phyloP scores from a whole-genome alignment of 2,888 invertebrate species.

The Pseudanteris insignis region DNA sequence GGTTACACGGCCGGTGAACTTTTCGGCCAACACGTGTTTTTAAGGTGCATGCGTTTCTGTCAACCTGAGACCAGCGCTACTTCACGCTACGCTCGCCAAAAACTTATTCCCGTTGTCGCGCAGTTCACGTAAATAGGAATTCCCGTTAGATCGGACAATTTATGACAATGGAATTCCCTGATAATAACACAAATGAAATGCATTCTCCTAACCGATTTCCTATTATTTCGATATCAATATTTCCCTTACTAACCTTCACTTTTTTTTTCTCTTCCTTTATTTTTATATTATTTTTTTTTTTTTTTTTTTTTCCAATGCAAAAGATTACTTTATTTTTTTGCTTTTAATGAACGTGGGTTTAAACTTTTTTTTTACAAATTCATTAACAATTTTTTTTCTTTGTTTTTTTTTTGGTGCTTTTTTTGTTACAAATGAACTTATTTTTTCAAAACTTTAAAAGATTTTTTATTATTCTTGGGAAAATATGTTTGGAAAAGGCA shows the following conservation, averaged over 20 bases:
- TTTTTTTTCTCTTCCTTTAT: no score
- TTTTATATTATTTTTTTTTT: no score
- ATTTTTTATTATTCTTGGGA: no score
- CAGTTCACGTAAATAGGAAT: neutral
- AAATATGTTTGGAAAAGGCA: no score
- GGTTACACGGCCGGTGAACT: neutral
- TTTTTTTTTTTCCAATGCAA: no score
- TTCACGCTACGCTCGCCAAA: constrained; percentile 5
- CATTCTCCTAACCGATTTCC: neutral
- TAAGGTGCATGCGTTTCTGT: neutral
- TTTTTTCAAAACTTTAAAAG: no score
- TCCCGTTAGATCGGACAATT: constrained; percentile 7
- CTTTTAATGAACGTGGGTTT: no score
- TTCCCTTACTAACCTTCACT: neutral
- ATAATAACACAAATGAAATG: neutral
- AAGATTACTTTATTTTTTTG: no score
- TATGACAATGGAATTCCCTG: constrained; percentile 5
- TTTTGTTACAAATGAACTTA: no score
- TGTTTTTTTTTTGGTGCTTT: no score
- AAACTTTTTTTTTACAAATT: no score
- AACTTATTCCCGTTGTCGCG: neutral
- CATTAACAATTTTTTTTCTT: no score
- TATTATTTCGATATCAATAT: neutral
- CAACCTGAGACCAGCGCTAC: neutral
- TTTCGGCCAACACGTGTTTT: constrained; percentile 11